These are phyloP conservation scores for Heliconius ismenius DNA, from an alignment of 2,888 invertebrate genomes.

Conservation along the genomic window DNA sequence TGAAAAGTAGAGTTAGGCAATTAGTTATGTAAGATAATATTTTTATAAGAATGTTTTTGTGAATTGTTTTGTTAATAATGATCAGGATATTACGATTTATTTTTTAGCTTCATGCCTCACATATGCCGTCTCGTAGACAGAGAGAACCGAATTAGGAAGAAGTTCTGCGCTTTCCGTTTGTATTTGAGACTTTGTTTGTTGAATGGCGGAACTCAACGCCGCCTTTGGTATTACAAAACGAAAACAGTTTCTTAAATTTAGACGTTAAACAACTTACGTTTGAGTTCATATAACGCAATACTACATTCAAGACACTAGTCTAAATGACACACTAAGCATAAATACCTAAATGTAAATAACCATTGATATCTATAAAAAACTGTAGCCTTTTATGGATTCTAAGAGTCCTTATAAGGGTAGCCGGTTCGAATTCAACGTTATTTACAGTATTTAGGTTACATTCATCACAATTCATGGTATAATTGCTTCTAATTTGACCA, in stretches of 20 bases:
- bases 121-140: not conserved
- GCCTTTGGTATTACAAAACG: not conserved
- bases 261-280: not conserved
- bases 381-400: not conserved
- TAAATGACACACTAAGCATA: not conserved
- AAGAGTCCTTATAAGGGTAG: not conserved
- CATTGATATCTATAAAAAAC: not conserved
- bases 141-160: not conserved
- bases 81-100: not conserved
- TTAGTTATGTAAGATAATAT: not conserved
- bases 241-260: not conserved
- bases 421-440: constrained; percentile 5
- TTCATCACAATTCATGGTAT: constrained; percentile 11
- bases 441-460: constrained; percentile 17
- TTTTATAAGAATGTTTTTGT: too few species aligned
- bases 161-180: not conserved
- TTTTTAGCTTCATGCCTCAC: not conserved
- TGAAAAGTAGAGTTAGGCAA: not conserved
- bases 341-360: not conserved
- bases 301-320: not conserved
- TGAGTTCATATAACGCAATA: not conserved
- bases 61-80: too few species aligned
- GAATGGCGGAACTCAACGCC: not conserved
- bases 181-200: not conserved
- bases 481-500: constrained; percentile 1